These are phyloP conservation scores for Hipparchia semele DNA, from an alignment of 2,888 invertebrate species.

Conservation along the genomic window DNA sequence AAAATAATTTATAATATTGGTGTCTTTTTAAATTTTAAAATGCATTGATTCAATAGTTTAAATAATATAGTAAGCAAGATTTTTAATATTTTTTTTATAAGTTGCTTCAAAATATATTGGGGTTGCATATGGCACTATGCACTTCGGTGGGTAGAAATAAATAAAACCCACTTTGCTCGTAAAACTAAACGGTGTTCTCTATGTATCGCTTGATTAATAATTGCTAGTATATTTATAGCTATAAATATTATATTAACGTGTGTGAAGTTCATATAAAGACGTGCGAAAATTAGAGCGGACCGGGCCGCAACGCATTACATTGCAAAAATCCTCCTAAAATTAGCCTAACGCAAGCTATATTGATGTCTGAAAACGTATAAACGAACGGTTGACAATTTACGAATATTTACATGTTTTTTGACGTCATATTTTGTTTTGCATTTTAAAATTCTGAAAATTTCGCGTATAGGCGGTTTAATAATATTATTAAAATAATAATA, in stretches of 20 bases:
- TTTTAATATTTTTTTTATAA: not conserved
- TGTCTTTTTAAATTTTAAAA: conserved; percentile 2
- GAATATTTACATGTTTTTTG: too few relatives aligned
- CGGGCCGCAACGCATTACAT: too few relatives aligned
- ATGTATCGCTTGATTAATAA: not conserved
- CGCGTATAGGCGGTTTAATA: too few relatives aligned
- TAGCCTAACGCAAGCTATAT: too few relatives aligned
- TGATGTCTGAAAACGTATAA: too few relatives aligned
- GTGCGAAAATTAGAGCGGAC: too few relatives aligned
- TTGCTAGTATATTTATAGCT: conserved; percentile 1
- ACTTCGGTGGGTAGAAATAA: conserved; percentile 19
- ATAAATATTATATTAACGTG: conserved; percentile 4
- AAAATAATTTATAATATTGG: not conserved
- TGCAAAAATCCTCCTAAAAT: too few relatives aligned
- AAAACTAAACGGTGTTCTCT: not conserved
- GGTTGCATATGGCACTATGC: conserved; percentile 25
- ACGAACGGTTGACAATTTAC: too few relatives aligned
- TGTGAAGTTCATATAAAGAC: not conserved
- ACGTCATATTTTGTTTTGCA: too few relatives aligned
- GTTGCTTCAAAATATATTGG: not conserved
- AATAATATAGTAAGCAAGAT: not conserved
- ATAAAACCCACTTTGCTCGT: not conserved
- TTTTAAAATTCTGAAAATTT: too few relatives aligned
- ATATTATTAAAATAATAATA: too few relatives aligned
- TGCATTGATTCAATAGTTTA: not conserved